A percentile compares a stretch with the other conserved stretches of the same genome.
phyloP scores from a whole-genome alignment of 1,140 invertebrate species.

The Frieseomelitta varia region DNA sequence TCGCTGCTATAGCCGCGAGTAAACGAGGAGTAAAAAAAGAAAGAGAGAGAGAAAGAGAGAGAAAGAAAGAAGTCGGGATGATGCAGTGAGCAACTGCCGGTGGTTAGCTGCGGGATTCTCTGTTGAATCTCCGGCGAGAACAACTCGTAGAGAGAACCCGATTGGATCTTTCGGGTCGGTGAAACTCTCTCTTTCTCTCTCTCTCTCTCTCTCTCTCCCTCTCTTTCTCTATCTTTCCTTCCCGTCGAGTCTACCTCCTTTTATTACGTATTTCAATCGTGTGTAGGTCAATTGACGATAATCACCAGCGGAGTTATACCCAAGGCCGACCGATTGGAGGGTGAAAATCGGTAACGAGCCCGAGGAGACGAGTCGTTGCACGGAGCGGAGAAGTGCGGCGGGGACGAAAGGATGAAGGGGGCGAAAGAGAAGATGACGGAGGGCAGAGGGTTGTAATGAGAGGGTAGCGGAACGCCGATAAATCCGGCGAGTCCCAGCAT shows the following conservation, averaged over 20 bases:
- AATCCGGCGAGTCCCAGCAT: conserved; percentile 81
- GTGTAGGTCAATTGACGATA: conserved; percentile 69
- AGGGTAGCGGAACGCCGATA: conserved; percentile 82
- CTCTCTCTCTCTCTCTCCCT: no score
- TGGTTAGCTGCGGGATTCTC: conserved; percentile 22
- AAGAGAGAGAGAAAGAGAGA: not conserved
- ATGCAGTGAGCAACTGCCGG: conserved; percentile 19
- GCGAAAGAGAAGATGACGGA: conserved; percentile 60
- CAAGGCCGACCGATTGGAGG: conserved; percentile 72
- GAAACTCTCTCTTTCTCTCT: not conserved
- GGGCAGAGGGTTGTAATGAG: conserved; percentile 78
- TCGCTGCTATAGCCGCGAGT: no score
- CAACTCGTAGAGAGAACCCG: not conserved
- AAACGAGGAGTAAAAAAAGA: not conserved
- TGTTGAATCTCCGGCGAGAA: conserved; percentile 26
- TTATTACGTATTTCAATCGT: conserved; percentile 69
- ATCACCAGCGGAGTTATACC: conserved; percentile 62
- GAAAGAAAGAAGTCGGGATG: no score
- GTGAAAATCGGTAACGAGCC: conserved; percentile 68
- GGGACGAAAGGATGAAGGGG: conserved; percentile 32
- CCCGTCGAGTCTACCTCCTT: conserved; percentile 35
- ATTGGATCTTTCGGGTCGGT: conserved; percentile 43
- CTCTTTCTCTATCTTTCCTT: no score
- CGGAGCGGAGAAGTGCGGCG: not conserved
- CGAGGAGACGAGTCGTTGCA: conserved; percentile 2